Conservation (phyloP, 1,140 invertebrate genomes). For the Ruditapes philippinarum region DNA sequence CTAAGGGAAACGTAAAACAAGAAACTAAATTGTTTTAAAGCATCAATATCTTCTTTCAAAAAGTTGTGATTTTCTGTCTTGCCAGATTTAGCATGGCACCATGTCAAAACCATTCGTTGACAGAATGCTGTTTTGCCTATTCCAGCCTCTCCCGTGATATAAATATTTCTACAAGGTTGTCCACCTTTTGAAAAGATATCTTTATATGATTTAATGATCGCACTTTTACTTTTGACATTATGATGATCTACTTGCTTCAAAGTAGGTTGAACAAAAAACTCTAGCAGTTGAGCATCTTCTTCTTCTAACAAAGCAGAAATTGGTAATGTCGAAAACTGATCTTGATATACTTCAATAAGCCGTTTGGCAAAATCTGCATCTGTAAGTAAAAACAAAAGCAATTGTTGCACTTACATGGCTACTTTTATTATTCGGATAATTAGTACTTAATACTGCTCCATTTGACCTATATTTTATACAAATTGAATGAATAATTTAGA, state of each 20-base stretch:
- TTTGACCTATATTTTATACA: too few species aligned
- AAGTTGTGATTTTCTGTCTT: neutral
- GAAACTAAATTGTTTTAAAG: neutral
- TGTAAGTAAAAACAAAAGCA: too few species aligned
- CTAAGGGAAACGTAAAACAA: neutral
- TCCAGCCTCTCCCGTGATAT: constrained; percentile 21
- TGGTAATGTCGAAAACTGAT: neutral
- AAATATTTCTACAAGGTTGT: neutral
- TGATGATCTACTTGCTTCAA: neutral
- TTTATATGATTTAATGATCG: neutral
- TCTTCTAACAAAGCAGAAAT: neutral
- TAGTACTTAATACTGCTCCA: too few species aligned
- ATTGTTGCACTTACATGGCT: too few species aligned
- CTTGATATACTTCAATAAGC: neutral
- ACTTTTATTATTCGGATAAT: too few species aligned
- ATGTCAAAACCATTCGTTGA: constrained; percentile 5
- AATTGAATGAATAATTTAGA: too few species aligned
- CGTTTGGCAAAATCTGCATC: neutral
- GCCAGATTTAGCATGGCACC: neutral
- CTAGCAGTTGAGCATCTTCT: neutral
- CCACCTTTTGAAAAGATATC: neutral
- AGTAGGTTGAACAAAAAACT: neutral
- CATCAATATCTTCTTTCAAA: neutral
- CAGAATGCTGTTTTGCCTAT: constrained; percentile 41
- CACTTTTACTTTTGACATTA: neutral